Evolutionary conservation across 2,797 vertebrate species (phyloP), one percentile per base, ranked within the genome.

Genomic region (Craterocephalus amniculus): DNA sequence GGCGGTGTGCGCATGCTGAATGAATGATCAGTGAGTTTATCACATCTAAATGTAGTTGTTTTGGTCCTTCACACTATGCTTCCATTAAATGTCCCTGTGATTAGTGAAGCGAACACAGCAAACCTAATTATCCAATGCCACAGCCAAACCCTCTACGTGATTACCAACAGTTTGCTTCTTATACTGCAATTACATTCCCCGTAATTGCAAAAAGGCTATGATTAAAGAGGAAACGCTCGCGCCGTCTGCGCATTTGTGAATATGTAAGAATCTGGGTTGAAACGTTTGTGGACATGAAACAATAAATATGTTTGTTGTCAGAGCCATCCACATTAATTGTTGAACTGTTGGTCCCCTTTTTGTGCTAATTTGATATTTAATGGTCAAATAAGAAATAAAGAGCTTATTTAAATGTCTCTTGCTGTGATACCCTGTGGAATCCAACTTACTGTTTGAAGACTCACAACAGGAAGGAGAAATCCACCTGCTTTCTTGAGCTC

Each of bases 101-200:
- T 96, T 96, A 94, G 95, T 93, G 92, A 94, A 88, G 80, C 79
- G 58, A 84, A 76, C 78, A 80, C 84, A 78, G 88, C 85, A 91
- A 95, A 92, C 88, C 91, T 94, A 95, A 96, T 96, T 95, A 95
- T 89, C 92, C 81, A 85, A 85, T 67, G 75, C 77, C 85, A 91
- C 83, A 80, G 77, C 85, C 85, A 88, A 91, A 90, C 90, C 90
- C 90, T 88, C 90, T 59, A 86, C 93, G 87, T 92, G 91, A 95
- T 94, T 92, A 91, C 83, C 3, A 35, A 91, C 90, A 90, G 92
- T 95, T 94, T 94, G 90, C 81, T 75, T 84, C 89, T 90, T 93
- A 95, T 91, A 94, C 86, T 83, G 89, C 89, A 94, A 94, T 95
- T 94, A 95, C 90, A 88, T 89, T 94, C 86, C 87, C 92, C 89